These are phyloP conservation scores for Drosophila orena DNA, from an alignment of 1,140 invertebrate species.

Conservation along the genomic window DNA sequence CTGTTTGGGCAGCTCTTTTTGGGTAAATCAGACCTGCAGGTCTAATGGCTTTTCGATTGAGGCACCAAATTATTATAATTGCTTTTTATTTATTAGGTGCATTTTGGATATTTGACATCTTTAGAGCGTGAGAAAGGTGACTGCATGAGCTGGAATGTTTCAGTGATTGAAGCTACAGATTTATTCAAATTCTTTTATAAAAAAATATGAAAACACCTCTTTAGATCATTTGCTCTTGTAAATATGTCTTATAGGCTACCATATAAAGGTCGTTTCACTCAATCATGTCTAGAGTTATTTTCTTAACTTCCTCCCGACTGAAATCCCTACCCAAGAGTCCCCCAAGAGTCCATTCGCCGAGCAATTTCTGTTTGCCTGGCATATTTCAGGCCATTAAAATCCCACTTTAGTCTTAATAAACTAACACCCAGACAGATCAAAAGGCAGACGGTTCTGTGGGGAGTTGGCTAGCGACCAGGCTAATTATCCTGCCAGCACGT, in stretches of 20 bases:
- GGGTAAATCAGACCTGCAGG: constrained; percentile 64
- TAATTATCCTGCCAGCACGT: constrained; percentile 80
- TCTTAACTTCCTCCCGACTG: background rate
- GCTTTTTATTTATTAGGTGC: constrained; percentile 36
- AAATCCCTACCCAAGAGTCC: background rate
- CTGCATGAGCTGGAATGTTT: background rate
- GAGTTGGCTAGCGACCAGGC: constrained; percentile 14
- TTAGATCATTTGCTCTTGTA: background rate
- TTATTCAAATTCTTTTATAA: no score
- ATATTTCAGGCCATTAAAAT: constrained; percentile 69
- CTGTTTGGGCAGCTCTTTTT: constrained; percentile 3
- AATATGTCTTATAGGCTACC: background rate
- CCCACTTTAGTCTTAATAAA: constrained; percentile 71
- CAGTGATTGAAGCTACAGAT: no score
- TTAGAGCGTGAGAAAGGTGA: constrained; percentile 54
- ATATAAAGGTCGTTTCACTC: background rate
- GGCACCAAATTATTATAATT: constrained; percentile 63
- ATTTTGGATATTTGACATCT: constrained; percentile 49
- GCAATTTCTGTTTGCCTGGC: constrained; percentile 33
- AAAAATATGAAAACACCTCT: background rate
- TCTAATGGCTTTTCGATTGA: constrained; percentile 74
- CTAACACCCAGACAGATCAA: constrained; percentile 66
- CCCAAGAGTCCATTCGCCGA: background rate
- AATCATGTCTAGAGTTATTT: background rate
- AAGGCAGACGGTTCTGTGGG: constrained; percentile 29